Evolutionary conservation across 2,888 invertebrate species (phyloP), one percentile per base, ranked within the genome.

Genomic region (Nemoura dubitans): DNA sequence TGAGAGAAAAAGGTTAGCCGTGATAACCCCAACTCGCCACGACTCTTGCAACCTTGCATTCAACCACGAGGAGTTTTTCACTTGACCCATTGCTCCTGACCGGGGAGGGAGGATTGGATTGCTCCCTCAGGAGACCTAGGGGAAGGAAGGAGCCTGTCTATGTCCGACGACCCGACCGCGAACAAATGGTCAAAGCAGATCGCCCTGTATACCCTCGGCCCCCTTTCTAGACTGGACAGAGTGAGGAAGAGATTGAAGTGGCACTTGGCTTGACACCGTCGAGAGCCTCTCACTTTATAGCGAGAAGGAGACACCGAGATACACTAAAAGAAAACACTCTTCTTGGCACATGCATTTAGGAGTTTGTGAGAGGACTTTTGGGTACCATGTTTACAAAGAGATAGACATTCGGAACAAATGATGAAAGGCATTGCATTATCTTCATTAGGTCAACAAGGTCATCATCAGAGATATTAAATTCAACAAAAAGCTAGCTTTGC

Each of bases 31-130:
- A 59, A 21, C 59, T 7, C 59, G 21, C 59, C 21, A 59, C 36
- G 36, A 36, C 36, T 36, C 36, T 21, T 59, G 59, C 59, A 59
- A 77, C 85, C 86, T 81, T 83, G 26, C 80, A 84, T 59, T 43
- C 86, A 84, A 86, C 86, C 87, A 81, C 84, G 26, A 30, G 86
- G 81, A 86, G 77, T 86, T 87, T 87, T 87, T 87, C 87, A 87
- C 87, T 87, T 87, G 87, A 81, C 85, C 86, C 86, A 59, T 86
- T 27, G 77, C 87, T 42, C 36, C 83, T 26, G 83, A 85, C 36
- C 28, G 84, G 78, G 77, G 86, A 76, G 86, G 86, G 86, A 88
- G 88, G 88, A 88, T 88, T 87, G 87, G 87, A 88, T 88, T 87
- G 88, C 81, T 86, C 88, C 86, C 87, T 27, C 87, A 84, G 28